Conservation (phyloP, 2,888 invertebrate species). For the Netelia melanura region DNA sequence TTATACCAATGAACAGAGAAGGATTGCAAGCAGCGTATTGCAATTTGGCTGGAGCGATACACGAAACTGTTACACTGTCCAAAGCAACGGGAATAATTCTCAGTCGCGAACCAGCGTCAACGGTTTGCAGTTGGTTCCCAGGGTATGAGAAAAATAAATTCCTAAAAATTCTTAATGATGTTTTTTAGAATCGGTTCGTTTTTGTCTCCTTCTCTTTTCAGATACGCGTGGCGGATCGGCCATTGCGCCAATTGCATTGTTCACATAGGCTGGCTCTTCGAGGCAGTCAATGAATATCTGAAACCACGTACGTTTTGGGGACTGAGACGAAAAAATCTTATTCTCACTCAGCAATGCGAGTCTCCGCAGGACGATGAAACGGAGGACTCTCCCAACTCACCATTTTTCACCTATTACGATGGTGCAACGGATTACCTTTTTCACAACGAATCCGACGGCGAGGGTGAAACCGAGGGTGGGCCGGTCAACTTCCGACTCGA, state of each 20-base stretch:
- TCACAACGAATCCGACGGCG: constrained; percentile 32
- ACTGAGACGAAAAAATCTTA: constrained; percentile 87
- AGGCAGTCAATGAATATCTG: constrained; percentile 87
- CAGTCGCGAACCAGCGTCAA: constrained; percentile 86
- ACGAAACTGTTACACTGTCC: constrained; percentile 91
- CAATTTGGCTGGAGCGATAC: constrained; percentile 92
- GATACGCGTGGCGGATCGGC: constrained; percentile 93
- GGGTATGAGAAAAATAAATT: constrained; percentile 85
- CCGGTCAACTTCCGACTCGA: background rate
- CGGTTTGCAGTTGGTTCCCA: constrained; percentile 94
- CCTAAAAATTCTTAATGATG: background rate
- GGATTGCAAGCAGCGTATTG: constrained; percentile 93
- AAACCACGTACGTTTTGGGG: constrained; percentile 91
- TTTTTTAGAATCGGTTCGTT: constrained; percentile 39
- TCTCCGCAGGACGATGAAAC: background rate
- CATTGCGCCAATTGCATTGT: constrained; percentile 88
- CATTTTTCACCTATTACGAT: background rate
- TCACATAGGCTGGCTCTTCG: constrained; percentile 94
- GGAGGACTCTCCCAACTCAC: constrained; percentile 10
- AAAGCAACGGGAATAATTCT: constrained; percentile 86
- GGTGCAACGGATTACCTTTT: background rate
- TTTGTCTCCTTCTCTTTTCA: constrained; percentile 11
- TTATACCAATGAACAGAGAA: constrained; percentile 93
- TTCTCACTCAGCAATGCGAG: constrained; percentile 25
- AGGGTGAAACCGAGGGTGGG: background rate